These are phyloP conservation scores for Pecten maximus DNA, from an alignment of 2,888 invertebrate genomes.

Conservation along the genomic window DNA sequence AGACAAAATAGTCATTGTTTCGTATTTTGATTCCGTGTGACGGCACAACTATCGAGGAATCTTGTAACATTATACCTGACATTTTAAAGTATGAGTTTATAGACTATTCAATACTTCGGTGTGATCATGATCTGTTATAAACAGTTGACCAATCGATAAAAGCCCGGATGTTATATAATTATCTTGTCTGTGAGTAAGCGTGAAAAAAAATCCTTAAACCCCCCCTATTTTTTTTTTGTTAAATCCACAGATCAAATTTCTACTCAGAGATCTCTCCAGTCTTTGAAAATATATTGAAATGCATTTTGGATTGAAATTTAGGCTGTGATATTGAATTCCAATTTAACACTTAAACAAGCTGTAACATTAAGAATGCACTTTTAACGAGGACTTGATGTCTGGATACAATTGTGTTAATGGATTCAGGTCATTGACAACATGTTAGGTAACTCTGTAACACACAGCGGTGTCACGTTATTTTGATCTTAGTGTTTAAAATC, in stretches of 20 bases:
- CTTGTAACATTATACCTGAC: too few species aligned
- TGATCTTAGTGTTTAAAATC: too few species aligned
- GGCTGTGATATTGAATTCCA: background rate
- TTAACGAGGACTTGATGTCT: background rate
- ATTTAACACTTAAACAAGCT: background rate
- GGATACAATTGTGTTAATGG: background rate
- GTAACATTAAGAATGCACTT: background rate
- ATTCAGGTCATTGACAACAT: background rate
- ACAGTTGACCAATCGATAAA: background rate
- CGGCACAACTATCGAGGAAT: too few species aligned
- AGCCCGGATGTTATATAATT: background rate
- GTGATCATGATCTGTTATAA: too few species aligned
- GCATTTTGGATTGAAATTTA: too few species aligned
- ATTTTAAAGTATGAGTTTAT: too few species aligned
- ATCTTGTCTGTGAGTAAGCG: background rate
- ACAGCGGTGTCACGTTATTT: too few species aligned
- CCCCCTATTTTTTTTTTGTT: background rate
- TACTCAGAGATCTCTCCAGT: background rate
- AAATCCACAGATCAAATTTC: background rate
- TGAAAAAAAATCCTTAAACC: background rate
- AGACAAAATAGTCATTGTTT: too few species aligned
- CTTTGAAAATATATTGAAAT: background rate
- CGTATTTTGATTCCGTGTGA: too few species aligned
- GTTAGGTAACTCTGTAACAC: too few species aligned
- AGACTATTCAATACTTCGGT: too few species aligned